These are phyloP conservation scores for Bombus superbus DNA, from an alignment of 1,140 invertebrate species.

Conservation along the genomic window DNA sequence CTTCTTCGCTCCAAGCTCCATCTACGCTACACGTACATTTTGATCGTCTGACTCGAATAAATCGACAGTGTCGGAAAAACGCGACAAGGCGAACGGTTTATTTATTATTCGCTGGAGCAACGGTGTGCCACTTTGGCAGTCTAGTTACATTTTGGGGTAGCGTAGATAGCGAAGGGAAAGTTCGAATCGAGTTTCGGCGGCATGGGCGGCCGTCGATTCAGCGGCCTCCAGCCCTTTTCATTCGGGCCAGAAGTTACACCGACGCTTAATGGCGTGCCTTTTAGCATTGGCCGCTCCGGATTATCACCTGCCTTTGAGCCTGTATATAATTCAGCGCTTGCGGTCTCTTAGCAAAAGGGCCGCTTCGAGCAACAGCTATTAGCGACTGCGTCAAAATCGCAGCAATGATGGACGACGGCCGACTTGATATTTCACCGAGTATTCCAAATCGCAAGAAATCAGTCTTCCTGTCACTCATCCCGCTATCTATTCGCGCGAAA, in stretches of 20 bases:
- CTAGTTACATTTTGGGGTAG: conserved; percentile 22
- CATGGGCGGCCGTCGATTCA: conserved; percentile 27
- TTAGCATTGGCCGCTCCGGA: conserved; percentile 49
- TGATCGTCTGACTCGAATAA: not conserved
- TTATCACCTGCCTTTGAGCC: conserved; percentile 57
- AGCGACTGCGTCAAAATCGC: conserved; percentile 12
- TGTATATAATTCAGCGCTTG: conserved; percentile 40
- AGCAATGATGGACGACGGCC: conserved; percentile 8
- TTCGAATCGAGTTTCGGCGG: conserved; percentile 51
- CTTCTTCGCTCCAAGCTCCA: not conserved
- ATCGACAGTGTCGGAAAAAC: not conserved
- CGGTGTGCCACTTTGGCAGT: not conserved
- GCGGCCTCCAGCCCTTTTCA: conserved; percentile 34
- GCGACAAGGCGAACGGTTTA: conserved; percentile 28
- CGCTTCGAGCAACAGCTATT: not conserved
- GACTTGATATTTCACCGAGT: not conserved
- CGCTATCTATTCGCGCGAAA: not conserved
- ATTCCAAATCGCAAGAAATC: not conserved
- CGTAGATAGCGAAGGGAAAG: conserved; percentile 25
- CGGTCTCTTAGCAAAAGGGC: not conserved
- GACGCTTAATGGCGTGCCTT: conserved; percentile 53
- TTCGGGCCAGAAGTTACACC: conserved; percentile 45
- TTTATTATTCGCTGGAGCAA: conserved; percentile 30
- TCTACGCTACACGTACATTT: not conserved
- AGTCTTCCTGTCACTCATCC: not conserved